A percentile compares a stretch with the other conserved stretches of the same genome.
phyloP scores from a whole-genome alignment of 1,140 invertebrate genomes.

The Belonocnema kinseyi region DNA sequence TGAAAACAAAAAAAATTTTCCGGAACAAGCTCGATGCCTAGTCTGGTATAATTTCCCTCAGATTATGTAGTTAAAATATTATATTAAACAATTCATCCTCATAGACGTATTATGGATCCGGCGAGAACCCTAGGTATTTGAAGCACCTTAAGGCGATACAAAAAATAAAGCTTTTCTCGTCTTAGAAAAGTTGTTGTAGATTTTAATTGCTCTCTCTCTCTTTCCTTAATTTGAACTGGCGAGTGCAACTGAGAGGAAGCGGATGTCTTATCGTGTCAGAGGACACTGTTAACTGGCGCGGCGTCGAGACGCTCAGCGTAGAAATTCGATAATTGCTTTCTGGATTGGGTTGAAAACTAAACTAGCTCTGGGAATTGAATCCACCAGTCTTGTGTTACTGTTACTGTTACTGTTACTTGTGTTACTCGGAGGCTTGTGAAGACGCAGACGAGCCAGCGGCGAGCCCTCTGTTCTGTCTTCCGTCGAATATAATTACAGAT shows the following conservation, averaged over 20 bases:
- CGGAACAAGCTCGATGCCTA: too few species aligned
- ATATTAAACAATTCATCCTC: too few species aligned
- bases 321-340: slow-evolving; percentile 68
- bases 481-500: slow-evolving; percentile 63
- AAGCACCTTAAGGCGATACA: not conserved
- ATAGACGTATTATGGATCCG: too few species aligned
- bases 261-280: slow-evolving; percentile 21
- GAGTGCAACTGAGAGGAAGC: slow-evolving; percentile 26
- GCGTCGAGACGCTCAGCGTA: slow-evolving; percentile 34
- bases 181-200: not conserved
- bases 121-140: too few species aligned
- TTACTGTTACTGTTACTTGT: slow-evolving; percentile 15
- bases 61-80: too few species aligned
- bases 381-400: slow-evolving; percentile 46
- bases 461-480: slow-evolving; percentile 33
- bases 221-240: slow-evolving; percentile 15
- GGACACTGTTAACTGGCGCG: slow-evolving; percentile 17
- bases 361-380: slow-evolving; percentile 53
- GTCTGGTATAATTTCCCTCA: too few species aligned
- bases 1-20: too few species aligned
- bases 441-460: not conserved
- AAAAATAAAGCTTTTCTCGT: not conserved
- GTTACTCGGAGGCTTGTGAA: slow-evolving; percentile 15
- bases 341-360: slow-evolving; percentile 53
- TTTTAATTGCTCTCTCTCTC: not conserved